Evolutionary conservation across 2,797 vertebrate species (phyloP), one percentile per base, ranked within the genome.

Genomic region (Leptoclinus maculatus): DNA sequence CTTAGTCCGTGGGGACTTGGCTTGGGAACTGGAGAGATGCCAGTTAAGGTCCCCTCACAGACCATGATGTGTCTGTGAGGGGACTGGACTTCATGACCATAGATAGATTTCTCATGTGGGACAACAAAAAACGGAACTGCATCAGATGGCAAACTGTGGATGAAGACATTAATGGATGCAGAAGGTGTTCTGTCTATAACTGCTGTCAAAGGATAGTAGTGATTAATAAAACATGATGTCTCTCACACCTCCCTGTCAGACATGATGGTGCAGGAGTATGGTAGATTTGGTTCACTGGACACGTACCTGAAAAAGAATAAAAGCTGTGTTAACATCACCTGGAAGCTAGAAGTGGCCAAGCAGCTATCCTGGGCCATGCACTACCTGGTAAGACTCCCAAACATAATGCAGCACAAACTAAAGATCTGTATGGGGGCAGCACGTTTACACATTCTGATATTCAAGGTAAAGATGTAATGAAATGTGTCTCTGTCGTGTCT

Each of bases 321-420:
- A 91, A 96, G 91, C 80, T 82, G 81, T 66, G 96, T 99, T 75
- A 99, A 97, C 93, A 98, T 98, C 88, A 96, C 97, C 81, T 99
- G 98, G 98, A 99, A 99, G 87, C 92, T 99, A 64, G 98, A 99
- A 89, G 98, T 98, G 88, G 97, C 97, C 60, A 99, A 99, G 83
- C 98, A 99, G 86, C 88, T 99, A 25, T 96, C 98, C 36, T 97
- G 98, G 97, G 98, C 96, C 7, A 97, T 99, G 97, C 97, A 97
- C 88, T 99, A 97, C 91, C 95, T 99, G 93, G 98, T 99, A 93
- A 95, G 96, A 71, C 29, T 2, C 11, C 41, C 6, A 4, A 4
- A 67, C 21, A 14, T 7, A 5, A 5, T 29, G 13, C 51, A 36
- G 47, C 8, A 8, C 45, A 9, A 21, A 21, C 45, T 49, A 49